Conservation (phyloP, 92 coral and sea anemone species). For the Phymanthus crucifer region DNA sequence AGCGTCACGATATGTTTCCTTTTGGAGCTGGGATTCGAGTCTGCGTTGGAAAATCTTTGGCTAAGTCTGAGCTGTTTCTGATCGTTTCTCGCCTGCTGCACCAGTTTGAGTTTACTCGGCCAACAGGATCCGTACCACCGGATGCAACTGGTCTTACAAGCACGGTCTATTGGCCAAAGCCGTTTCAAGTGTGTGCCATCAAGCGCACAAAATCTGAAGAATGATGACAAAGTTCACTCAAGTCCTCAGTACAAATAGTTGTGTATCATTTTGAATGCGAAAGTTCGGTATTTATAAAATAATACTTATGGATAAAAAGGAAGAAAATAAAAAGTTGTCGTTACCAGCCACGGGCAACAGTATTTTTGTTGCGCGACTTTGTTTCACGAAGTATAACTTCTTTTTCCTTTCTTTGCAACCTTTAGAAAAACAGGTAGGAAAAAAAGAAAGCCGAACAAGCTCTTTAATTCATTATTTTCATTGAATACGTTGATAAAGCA, state of each 20-base stretch:
- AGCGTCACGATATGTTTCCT: conserved; percentile 34
- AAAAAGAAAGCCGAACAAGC: too few relatives aligned
- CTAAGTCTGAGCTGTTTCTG: conserved; percentile 60
- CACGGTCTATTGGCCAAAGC: conserved; percentile 55
- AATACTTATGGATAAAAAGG: background rate
- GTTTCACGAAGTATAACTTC: too few relatives aligned
- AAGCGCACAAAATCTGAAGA: conserved; percentile 6
- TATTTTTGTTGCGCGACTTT: too few relatives aligned
- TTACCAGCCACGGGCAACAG: too few relatives aligned
- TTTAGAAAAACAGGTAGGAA: too few relatives aligned
- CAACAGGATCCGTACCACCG: conserved; percentile 36
- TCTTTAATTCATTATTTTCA: too few relatives aligned
- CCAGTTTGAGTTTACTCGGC: conserved; percentile 47
- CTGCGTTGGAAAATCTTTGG: conserved; percentile 57
- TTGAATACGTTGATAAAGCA: background rate
- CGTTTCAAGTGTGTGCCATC: conserved; percentile 49
- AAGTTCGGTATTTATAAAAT: too few relatives aligned
- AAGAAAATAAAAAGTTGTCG: too few relatives aligned
- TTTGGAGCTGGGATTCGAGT: conserved; percentile 71
- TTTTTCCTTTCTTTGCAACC: too few relatives aligned
- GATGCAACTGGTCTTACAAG: conserved; percentile 40
- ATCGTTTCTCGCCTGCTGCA: conserved; percentile 48
- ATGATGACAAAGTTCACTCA: too few relatives aligned
- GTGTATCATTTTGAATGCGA: background rate
- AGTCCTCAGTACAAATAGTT: too few relatives aligned